A percentile compares a stretch with the other conserved stretches of the same genome.
phyloP scores from a whole-genome alignment of 2,888 invertebrate genomes.

The Calephelis perditalis region DNA sequence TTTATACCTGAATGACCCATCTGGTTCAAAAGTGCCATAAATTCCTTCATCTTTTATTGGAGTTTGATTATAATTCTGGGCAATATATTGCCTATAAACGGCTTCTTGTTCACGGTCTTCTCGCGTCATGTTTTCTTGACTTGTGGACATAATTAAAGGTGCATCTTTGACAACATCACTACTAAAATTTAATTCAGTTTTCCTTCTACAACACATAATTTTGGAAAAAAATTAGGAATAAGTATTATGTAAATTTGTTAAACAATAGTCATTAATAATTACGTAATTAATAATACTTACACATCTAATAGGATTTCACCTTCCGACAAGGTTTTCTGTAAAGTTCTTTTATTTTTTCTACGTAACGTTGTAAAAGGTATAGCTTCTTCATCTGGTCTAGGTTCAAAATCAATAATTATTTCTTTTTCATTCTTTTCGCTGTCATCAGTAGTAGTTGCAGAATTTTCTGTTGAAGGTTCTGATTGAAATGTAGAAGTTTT shows the following conservation, averaged over 20 bases:
- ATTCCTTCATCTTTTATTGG: slow-evolving; percentile 80
- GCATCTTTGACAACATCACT: slow-evolving; percentile 68
- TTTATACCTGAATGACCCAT: slow-evolving; percentile 67
- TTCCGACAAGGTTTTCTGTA: slow-evolving; percentile 89
- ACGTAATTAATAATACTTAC: slow-evolving; percentile 44
- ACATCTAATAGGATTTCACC: slow-evolving; percentile 85
- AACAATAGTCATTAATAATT: too few species aligned
- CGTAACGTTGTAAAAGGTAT: slow-evolving; percentile 78
- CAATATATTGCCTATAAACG: slow-evolving; percentile 59
- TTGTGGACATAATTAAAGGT: slow-evolving; percentile 76
- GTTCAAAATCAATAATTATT: slow-evolving; percentile 93
- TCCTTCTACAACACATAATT: slow-evolving; percentile 46
- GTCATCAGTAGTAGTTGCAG: slow-evolving; percentile 71
- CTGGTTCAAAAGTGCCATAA: slow-evolving; percentile 68
- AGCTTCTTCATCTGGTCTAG: slow-evolving; percentile 81
- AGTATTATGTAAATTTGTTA: not conserved
- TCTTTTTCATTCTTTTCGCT: slow-evolving; percentile 84
- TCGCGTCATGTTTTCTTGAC: slow-evolving; percentile 80
- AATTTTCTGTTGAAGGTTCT: slow-evolving; percentile 73
- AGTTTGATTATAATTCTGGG: slow-evolving; percentile 74
- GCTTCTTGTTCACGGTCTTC: slow-evolving; percentile 68
- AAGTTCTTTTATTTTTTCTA: slow-evolving; percentile 70
- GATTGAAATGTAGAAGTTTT: slow-evolving; percentile 74
- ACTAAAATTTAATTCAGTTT: slow-evolving; percentile 65
- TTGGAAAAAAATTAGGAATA: not conserved